A percentile compares a stretch with the other conserved stretches of the same genome.
Evolutionary conservation across 2,797 vertebrate species (phyloP).

Genomic region (Passerculus sandwichensis): DNA sequence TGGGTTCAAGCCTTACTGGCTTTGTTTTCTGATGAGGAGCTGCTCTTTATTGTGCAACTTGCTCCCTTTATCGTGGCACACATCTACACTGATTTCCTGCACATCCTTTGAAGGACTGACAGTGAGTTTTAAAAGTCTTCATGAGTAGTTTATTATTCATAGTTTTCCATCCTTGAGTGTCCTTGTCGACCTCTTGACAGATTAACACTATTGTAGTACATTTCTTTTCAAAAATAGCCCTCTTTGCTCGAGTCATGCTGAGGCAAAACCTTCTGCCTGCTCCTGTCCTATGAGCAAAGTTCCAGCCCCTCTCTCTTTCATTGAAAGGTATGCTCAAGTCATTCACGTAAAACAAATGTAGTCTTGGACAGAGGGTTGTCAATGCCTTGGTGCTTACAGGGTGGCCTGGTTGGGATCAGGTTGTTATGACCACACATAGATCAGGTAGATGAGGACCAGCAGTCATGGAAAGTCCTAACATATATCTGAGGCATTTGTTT

Average conservation of each 20-base stretch:
- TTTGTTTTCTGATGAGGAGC: not conserved
- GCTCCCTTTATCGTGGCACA: not conserved
- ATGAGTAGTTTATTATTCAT: not conserved
- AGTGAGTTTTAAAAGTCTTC: not conserved
- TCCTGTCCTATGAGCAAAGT: not conserved
- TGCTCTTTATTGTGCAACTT: not conserved
- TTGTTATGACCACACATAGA: not conserved
- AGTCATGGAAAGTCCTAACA: not conserved
- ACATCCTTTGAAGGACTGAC: not conserved
- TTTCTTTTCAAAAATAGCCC: not conserved
- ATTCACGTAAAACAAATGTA: not conserved
- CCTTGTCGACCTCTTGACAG: not conserved
- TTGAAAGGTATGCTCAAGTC: rapidly evolving
- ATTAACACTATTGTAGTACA: not conserved
- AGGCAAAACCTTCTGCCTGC: not conserved
- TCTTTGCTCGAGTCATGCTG: not conserved
- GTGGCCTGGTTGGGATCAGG: not conserved
- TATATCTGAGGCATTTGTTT: not conserved
- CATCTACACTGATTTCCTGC: not conserved
- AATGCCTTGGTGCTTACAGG: not conserved
- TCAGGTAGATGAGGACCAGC: not conserved
- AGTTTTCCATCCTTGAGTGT: not conserved
- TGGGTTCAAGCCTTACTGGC: not conserved
- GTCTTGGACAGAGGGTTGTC: not conserved
- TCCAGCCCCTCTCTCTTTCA: not conserved